Evolutionary conservation across 2,888 invertebrate species (phyloP), one percentile per base, ranked within the genome.

Genomic region (Leptinotarsa haldemani): DNA sequence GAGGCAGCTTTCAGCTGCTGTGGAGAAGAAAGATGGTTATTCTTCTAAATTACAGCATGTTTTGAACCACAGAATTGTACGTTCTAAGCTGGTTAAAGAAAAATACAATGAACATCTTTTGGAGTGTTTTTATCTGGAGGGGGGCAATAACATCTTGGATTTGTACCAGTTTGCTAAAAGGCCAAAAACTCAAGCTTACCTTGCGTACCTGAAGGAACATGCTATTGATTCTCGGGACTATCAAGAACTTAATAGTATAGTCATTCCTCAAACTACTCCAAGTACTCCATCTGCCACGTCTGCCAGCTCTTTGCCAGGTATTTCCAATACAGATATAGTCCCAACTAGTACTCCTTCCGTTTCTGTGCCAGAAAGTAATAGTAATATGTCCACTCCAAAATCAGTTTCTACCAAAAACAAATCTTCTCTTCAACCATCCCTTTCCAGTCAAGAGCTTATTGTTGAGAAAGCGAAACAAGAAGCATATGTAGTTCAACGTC

Each of bases 401-500:
- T 71, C 77, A 30, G 30, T 53, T 52, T 66, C 74, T 74, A 74
- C 65, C 66, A 74, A 69, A 75, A 74, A 75, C 80, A 82, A 79
- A 70, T 67, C 76, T 13, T 72, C 74, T 53, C 53, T 76, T 63
- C 53, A 56, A 22, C 64, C 69, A 15, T 67, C 48, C 71, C 81
- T 75, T 56, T 85, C 85, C 79, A 90, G 89, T 83, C 93, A 93
- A 83, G 94, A 94, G 86, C 93, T 94, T 86, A 94, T 95, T 83
- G 94, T 94, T 25, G 94, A 95, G 84, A 93, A 94, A 85, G 95
- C 95, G n/a, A 95, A 95, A 87, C 95, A 95, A 89, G 97, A 99
- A 90, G 98, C 98, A 48, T 94, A 95, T 87, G 97, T 98, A 77
- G 94, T 98, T 90, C 94, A 95, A 84, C 91, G 97, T n/a, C n/a